Evolutionary conservation across 2,113 vertebrate species (phyloP), one percentile per base, ranked within the genome.

Genomic region (Trichechus manatus): DNA sequence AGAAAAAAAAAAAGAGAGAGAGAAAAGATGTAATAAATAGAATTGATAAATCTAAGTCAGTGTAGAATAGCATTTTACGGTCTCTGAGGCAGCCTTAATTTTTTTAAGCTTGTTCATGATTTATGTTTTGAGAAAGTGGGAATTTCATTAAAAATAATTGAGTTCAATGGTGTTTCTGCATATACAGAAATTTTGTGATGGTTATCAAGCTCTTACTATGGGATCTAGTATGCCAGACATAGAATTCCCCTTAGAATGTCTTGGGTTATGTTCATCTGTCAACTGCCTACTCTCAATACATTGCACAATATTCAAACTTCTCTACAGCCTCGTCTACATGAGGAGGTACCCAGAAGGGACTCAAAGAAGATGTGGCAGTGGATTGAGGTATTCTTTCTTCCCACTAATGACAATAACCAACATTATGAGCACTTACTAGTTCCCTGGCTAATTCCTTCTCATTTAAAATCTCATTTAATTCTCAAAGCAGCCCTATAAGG

Each of bases 111-210:
- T 96, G 47, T 80, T 85, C 36, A 87, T 95, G 94, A 97, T 93
- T 81, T 90, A 89, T 91, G 64, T 61, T 81, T 94, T 93, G 14
- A 87, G 56, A 95, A 95, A 94, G 13, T 81, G 27, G 29, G 22
- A 74, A 96, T 90, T 89, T 91, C 44, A 92, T 92, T 95, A 68
- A 97, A 97, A 96, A 59, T 95, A 91, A 81, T 81, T 91, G 44
- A 61, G 14, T 95, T 89, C n/a, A 59, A 78, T 47, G 11, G 25
- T 42, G 9, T 72, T 96, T 96, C n/a, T 93, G n/a, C 2, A 84
- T 50, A 75, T 47, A 89, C 42, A 91, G 84, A 93, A 91, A 89
- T 72, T 42, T 80, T 77, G 39, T 88, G 22, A 77, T 85, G 27
- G 56, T 88, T 93, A 89, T 63, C n/a, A 93, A 39, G 14, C 15